Base-by-base conservation (phyloP, 1,140 invertebrate genomes). In the Drosophila erecta region DNA sequence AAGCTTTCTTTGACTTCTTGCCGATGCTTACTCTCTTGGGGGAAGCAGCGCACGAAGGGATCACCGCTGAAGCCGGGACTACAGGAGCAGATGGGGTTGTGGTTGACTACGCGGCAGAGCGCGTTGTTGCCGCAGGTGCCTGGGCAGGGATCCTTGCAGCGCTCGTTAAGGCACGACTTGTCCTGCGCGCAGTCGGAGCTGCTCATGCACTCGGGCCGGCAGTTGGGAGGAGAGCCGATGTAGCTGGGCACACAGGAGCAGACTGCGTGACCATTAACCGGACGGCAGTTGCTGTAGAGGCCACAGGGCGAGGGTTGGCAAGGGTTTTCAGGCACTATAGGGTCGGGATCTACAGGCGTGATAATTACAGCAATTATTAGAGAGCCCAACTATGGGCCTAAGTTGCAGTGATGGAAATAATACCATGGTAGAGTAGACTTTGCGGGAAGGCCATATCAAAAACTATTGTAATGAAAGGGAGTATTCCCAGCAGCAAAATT, bases 81-180 rank as follows among this genome's bases (percentile, higher is more conserved):
- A 91, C 96, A 97, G 84, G 94, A 95, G 91, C 96, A 97, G 61
- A 96, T 94, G 27, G 96, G 95, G 81, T 95, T 96, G 79, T 97
- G 96, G 86, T 96, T 96, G 15, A 96, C 93, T 20, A 96, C 95
- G 38, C 94, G 93, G 90, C 96, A 97, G 71, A 94, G 93, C 2
- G 95, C 96, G 90, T 96, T 95, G 22, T 93, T 92, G 17, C 96
- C 96, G 86, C 96, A 97, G n/a, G 95, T 94, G 49, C 95, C 95
- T 12, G 94, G 93, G 86, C 96, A 97, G 51, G 96, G 96, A 93
- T 97, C 95, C 78, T 94, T 93, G 90, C 96, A 97, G 92, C 95
- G 95, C 70, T 95, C 94, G 80, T 96, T 96, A 41, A 96, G 94
- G 77, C 96, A 96, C 41, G 95, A 94, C 76, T 93, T 94, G 76